Evolutionary conservation across 2,888 invertebrate genomes (phyloP).

Genomic region (Drosophila macrospina): DNA sequence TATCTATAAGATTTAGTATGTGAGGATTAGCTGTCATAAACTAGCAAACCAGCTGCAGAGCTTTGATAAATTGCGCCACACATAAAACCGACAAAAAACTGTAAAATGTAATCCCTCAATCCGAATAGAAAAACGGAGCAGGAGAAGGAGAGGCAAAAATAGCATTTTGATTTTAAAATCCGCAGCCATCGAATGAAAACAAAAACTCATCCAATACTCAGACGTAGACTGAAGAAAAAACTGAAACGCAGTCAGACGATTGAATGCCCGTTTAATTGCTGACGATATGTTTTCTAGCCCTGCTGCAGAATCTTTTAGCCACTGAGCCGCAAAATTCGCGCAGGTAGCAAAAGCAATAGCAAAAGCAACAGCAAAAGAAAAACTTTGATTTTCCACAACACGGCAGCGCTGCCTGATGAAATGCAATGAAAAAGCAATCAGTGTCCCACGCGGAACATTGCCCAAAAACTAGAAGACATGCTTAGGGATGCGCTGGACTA

Average conservation of each 20-base stretch:
- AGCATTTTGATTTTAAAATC: background rate
- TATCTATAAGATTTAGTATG: conserved; percentile 67
- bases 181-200: background rate
- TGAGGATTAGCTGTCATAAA: conserved; percentile 71
- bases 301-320: conserved; percentile 19
- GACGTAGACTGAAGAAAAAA: conserved; percentile 1
- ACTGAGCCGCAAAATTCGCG: conserved; percentile 68
- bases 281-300: conserved; percentile 71
- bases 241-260: conserved; percentile 61
- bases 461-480: conserved; percentile 50
- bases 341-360: conserved; percentile 46
- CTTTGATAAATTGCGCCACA: conserved; percentile 70
- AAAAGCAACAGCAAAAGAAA: conserved; percentile 52
- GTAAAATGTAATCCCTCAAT: conserved; percentile 48
- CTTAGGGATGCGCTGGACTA: conserved; percentile 25
- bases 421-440: conserved; percentile 80
- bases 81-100: conserved; percentile 33
- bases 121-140: background rate
- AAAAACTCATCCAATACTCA: too few species aligned
- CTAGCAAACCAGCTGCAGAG: conserved; percentile 69
- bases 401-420: conserved; percentile 36
- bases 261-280: conserved; percentile 79
- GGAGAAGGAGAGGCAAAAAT: background rate
- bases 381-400: conserved; percentile 6
- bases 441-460: conserved; percentile 41